Conservation (phyloP, 2,113 vertebrate species). For the Corydoras sp. region DNA sequence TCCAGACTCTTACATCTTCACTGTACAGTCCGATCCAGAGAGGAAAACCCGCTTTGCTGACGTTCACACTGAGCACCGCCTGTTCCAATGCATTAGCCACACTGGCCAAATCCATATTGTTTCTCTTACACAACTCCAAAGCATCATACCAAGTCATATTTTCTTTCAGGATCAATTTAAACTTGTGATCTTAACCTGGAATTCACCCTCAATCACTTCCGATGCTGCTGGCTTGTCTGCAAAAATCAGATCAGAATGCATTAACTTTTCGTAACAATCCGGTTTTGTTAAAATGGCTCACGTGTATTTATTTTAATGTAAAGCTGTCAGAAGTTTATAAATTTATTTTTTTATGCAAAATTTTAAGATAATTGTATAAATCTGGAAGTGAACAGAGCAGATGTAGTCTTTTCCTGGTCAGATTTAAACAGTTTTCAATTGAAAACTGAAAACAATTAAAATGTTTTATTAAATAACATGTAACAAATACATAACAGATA, state of each 20-base stretch:
- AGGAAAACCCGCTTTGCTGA: slow-evolving; percentile 56
- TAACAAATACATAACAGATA: too few species aligned
- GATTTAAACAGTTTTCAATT: too few species aligned
- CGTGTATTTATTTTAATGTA: too few species aligned
- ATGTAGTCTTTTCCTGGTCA: too few species aligned
- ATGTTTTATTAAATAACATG: too few species aligned
- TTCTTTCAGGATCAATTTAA: slow-evolving; percentile 68
- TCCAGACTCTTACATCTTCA: slow-evolving; percentile 71
- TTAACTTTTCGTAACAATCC: too few species aligned
- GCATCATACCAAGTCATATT: slow-evolving; percentile 82
- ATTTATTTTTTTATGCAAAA: too few species aligned
- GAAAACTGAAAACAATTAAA: too few species aligned
- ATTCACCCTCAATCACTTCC: slow-evolving; percentile 42
- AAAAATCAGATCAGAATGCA: slow-evolving; percentile 19
- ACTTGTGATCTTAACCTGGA: slow-evolving; percentile 67
- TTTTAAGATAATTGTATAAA: too few species aligned
- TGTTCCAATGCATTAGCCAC: slow-evolving; percentile 78
- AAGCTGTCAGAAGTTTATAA: too few species aligned
- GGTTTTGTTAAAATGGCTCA: too few species aligned
- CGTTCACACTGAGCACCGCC: slow-evolving; percentile 70
- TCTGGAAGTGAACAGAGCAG: too few species aligned
- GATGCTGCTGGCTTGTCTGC: slow-evolving; percentile 43
- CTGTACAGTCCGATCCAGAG: slow-evolving; percentile 92
- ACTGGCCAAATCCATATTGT: slow-evolving; percentile 77
- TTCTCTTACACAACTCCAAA: slow-evolving; percentile 60